phyloP scores from a whole-genome alignment of 2,888 invertebrate species.

The Drosophila maculinotata region DNA sequence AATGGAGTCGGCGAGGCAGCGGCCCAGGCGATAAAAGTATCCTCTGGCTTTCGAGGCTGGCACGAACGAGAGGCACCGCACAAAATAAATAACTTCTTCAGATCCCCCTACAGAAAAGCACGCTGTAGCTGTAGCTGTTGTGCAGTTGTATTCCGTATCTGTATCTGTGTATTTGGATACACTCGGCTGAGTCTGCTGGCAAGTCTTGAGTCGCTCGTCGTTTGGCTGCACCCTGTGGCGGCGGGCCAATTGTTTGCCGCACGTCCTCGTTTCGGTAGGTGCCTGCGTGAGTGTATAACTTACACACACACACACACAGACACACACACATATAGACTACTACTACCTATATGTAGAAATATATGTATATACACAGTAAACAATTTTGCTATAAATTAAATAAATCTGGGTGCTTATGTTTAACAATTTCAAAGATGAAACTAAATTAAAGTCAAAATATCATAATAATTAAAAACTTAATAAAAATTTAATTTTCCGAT shows the following conservation, averaged over 20 bases:
- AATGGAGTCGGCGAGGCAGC: conserved; percentile 39
- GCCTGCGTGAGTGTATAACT: conserved; percentile 11
- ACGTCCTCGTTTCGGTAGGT: conserved; percentile 71
- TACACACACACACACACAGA: background rate
- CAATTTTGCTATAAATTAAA: background rate
- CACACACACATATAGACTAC: background rate
- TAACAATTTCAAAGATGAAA: too few relatives aligned
- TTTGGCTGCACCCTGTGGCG: conserved; percentile 76
- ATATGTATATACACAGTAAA: background rate
- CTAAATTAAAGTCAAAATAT: too few relatives aligned
- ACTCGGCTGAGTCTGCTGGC: conserved; percentile 60
- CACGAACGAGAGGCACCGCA: conserved; percentile 47
- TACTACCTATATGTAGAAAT: background rate
- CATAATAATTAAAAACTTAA: too few relatives aligned
- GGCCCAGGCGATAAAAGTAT: conserved; percentile 74
- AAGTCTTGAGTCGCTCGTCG: conserved; percentile 29
- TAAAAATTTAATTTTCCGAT: too few relatives aligned
- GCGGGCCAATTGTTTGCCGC: conserved; percentile 71
- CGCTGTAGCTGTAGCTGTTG: conserved; percentile 5
- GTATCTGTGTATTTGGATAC: conserved; percentile 59
- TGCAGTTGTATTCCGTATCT: background rate
- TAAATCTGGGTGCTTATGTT: background rate
- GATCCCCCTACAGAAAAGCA: conserved; percentile 60
- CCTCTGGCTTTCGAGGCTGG: conserved; percentile 63
- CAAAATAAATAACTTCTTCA: conserved; percentile 72